A percentile compares a stretch with the other conserved stretches of the same genome.
These are phyloP conservation scores for Patella ulyssiponensis DNA, from an alignment of 2,888 invertebrate species.

Conservation along the genomic window DNA sequence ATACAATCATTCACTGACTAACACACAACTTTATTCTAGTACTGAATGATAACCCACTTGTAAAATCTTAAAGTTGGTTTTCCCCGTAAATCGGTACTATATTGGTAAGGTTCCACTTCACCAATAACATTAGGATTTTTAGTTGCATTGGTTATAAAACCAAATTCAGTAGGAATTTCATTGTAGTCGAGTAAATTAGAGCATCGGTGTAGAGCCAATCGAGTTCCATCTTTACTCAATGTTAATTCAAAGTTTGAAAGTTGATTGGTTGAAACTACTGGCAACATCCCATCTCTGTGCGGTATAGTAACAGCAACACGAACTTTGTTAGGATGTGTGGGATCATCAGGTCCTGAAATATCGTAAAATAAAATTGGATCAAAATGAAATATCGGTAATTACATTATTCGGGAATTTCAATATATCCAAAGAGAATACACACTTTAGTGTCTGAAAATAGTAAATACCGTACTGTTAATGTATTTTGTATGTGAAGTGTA, in stretches of 20 bases:
- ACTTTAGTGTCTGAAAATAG: too few species aligned
- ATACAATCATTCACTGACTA: not conserved
- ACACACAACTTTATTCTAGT: not conserved
- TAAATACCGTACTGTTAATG: too few species aligned
- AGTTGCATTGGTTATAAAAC: constrained; percentile 66
- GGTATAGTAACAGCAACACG: constrained; percentile 67
- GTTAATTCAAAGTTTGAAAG: constrained; percentile 71
- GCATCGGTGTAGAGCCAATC: constrained; percentile 69
- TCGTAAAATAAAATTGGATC: not conserved
- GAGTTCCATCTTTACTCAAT: constrained; percentile 65
- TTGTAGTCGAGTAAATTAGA: constrained; percentile 68
- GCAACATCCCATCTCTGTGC: constrained; percentile 71
- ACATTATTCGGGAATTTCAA: too few species aligned
- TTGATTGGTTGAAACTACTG: constrained; percentile 67
- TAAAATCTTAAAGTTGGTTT: constrained; percentile 68
- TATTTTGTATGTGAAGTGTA: too few species aligned
- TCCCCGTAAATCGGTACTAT: constrained; percentile 53
- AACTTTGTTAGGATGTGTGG: constrained; percentile 65
- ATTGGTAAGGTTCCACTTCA: constrained; percentile 68
- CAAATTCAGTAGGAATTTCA: constrained; percentile 56
- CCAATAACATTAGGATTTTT: constrained; percentile 54
- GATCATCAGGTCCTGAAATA: constrained; percentile 62
- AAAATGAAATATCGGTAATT: not conserved
- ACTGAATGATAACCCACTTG: constrained; percentile 48
- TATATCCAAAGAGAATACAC: too few species aligned